A percentile compares a stretch with the other conserved stretches of the same genome.
These are phyloP conservation scores for Chrysoperla carnea DNA, from an alignment of 1,140 invertebrate species.

Conservation along the genomic window DNA sequence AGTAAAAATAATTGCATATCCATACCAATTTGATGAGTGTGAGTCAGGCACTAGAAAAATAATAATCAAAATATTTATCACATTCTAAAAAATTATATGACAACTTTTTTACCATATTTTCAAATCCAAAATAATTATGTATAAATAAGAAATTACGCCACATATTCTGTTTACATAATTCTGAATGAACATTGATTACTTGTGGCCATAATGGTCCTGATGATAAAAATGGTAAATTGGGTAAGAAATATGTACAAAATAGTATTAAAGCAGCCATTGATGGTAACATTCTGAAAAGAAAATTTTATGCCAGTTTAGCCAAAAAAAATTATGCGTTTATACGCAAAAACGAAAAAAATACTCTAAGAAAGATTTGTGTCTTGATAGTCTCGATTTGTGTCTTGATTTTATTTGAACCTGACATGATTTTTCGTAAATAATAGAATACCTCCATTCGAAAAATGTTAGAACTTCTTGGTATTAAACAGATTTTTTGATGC, in stretches of 20 bases:
- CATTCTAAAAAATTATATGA: constrained; percentile 3
- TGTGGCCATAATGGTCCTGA: constrained; percentile 47
- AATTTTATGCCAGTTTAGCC: too few species aligned
- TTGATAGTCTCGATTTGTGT: too few species aligned
- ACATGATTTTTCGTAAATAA: too few species aligned
- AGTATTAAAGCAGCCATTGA: constrained; percentile 38
- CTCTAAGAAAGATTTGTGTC: too few species aligned
- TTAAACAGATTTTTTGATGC: too few species aligned
- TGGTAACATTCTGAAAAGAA: constrained; percentile 31
- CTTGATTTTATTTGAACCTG: too few species aligned
- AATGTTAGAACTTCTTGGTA: too few species aligned
- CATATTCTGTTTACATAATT: constrained; percentile 40
- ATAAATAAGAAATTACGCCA: constrained; percentile 44
- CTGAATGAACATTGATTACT: constrained; percentile 38
- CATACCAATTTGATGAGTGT: constrained; percentile 61
- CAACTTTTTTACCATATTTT: constrained; percentile 41
- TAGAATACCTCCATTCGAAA: too few species aligned
- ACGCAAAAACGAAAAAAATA: too few species aligned
- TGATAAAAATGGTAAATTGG: constrained; percentile 33
- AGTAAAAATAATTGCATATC: constrained; percentile 66
- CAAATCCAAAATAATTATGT: constrained; percentile 46
- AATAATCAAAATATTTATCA: constrained; percentile 4
- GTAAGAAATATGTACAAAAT: constrained; percentile 43
- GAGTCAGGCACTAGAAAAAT: constrained; percentile 41
- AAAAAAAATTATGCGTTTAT: too few species aligned